Percentiles rank a stretch among this genome's conserved stretches.
Evolutionary conservation across 2,113 vertebrate genomes (phyloP).

Genomic region (Sinosuthora webbiana): DNA sequence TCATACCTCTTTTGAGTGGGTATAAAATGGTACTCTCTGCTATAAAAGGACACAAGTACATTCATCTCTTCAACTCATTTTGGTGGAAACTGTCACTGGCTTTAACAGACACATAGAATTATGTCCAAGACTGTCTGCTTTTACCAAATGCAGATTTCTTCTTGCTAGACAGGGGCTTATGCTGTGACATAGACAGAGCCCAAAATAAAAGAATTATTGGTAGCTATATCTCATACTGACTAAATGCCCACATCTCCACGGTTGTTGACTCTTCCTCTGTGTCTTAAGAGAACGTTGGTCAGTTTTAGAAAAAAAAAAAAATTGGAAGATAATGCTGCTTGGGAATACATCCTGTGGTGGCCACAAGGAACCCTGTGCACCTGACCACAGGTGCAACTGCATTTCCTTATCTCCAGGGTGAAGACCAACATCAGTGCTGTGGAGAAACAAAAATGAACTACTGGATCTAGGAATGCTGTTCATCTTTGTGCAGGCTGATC

Average conservation of each 20-base stretch:
- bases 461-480: neutral
- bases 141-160: neutral
- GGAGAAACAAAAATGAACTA: neutral
- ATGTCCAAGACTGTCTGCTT: neutral
- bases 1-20: neutral
- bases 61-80: neutral
- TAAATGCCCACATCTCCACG: neutral
- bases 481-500: neutral
- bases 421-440: accelerated
- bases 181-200: neutral
- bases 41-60: accelerated
- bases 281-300: accelerated
- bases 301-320: neutral
- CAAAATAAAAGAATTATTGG: neutral
- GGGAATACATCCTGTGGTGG: neutral
- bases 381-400: too few relatives aligned
- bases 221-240: neutral
- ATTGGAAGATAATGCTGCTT: neutral
- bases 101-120: neutral
- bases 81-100: neutral
- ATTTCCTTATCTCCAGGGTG: neutral
- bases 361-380: neutral
- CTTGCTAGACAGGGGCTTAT: neutral
- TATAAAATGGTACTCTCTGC: neutral
- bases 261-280: neutral